Base-by-base conservation (phyloP, 2,797 vertebrate species). In the Tenualosa thibaudeaui region DNA sequence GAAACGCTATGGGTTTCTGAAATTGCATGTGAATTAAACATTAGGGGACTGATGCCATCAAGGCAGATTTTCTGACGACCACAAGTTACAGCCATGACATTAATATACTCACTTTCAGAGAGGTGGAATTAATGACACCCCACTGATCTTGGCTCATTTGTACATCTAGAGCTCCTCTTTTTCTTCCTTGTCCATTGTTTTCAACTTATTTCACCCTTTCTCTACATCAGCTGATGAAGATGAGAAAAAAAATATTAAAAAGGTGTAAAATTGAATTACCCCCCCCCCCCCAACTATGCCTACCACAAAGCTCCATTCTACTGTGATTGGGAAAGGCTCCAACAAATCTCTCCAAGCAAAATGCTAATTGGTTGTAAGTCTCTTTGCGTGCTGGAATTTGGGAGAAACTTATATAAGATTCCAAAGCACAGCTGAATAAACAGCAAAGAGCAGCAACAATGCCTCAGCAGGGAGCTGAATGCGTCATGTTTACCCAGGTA, bases 401-500 rank as follows among this genome's bases (percentile, higher is more conserved):
- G 85, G 89, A 88, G 88, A 91, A 88, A 81, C 88, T 92, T 92
- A 86, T 86, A 89, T 90, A 91, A 93, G 85, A 86, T 56, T 68
- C 83, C 54, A 85, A 88, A 87, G 84, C 89, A 86, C 89, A 90
- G 86, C 87, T 85, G 87, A 88, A 87, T 90, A 88, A 88, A 88
- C 56, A 82, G 15, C 90, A 87, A 85, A 81, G 58, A 82, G 51
- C 68, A 54, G 54, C n/a, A 53, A 85, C 83, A 87, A 86, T 84
- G 83, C 81, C 85, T 85, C 75, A 68, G 65, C 71, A 82, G 58
- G 58, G 86, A 17, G 49, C 83, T 75, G 19, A 82, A 58, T 22
- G 58, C 56, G 86, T 24, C 26, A 3, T 82, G 78, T 86, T 87
- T 85, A 85, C 87, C 81, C 86, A 82, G 84, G 85, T 86, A 84